Evolutionary conservation across 2,797 vertebrate species (phyloP).

Genomic region (Channallabes apus): DNA sequence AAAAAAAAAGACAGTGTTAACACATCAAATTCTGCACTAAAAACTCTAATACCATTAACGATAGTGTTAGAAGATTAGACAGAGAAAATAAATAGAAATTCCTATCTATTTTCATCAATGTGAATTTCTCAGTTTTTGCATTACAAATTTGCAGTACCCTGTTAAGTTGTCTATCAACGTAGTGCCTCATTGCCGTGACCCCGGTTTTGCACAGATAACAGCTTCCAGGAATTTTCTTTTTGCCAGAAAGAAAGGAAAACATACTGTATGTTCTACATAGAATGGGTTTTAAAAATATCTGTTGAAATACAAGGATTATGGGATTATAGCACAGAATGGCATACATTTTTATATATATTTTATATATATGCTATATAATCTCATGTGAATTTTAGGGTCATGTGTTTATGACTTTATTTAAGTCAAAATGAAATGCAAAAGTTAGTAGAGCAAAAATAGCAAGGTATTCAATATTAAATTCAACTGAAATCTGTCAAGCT

Average conservation of each 20-base stretch:
- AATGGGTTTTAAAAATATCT: not conserved
- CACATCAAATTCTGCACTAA: not conserved
- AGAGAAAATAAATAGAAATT: not conserved
- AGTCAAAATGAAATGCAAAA: too few species aligned
- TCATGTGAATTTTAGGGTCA: too few species aligned
- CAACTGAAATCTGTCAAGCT: too few species aligned
- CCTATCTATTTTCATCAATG: too few species aligned
- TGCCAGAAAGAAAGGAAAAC: not conserved
- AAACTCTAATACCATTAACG: not conserved
- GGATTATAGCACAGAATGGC: too few species aligned
- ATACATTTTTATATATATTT: too few species aligned
- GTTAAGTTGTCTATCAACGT: accelerated
- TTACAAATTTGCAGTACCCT: not conserved
- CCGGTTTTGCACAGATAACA: not conserved
- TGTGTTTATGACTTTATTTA: too few species aligned
- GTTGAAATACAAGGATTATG: too few species aligned
- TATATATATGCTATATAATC: too few species aligned
- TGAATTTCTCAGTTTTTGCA: too few species aligned
- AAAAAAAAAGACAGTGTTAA: not conserved
- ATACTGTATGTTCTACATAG: not conserved
- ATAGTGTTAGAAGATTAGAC: not conserved
- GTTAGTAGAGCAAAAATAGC: too few species aligned
- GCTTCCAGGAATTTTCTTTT: conserved; percentile 45
- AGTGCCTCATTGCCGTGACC: not conserved
- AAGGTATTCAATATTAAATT: too few species aligned